Evolutionary conservation across 2,888 invertebrate species (phyloP).

Genomic region (Pantelozetes paolii): DNA sequence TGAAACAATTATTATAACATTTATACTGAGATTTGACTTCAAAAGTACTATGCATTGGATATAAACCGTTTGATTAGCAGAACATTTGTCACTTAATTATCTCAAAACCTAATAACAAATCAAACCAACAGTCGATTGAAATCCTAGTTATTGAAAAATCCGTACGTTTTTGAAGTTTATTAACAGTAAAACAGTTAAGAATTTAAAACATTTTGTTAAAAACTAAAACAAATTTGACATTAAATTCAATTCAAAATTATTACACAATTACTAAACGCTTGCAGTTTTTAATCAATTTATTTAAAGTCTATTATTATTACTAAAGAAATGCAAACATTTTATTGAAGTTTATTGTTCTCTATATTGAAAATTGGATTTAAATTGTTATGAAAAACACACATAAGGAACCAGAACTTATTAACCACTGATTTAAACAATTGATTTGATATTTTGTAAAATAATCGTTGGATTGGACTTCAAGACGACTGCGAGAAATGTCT

Average conservation of each 20-base stretch:
- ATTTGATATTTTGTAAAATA: constrained; percentile 4
- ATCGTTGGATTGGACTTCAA: constrained; percentile 4
- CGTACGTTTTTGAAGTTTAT: not conserved
- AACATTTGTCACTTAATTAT: not conserved
- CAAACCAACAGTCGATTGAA: not conserved
- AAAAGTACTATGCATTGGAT: constrained; percentile 18
- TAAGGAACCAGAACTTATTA: not conserved
- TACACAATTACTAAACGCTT: not conserved
- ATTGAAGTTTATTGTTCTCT: not conserved
- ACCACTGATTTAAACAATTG: not conserved
- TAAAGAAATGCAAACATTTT: not conserved
- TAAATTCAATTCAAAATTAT: no score
- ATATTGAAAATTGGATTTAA: not conserved
- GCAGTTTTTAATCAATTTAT: not conserved
- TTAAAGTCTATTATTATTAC: not conserved
- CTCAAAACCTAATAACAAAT: not conserved
- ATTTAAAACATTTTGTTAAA: not conserved
- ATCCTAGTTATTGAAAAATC: not conserved
- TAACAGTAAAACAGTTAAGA: not conserved
- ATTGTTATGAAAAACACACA: not conserved
- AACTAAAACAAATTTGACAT: not conserved
- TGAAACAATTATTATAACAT: not conserved
- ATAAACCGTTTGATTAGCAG: not conserved
- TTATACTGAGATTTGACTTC: constrained; percentile 4
- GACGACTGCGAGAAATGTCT: no score